Conservation (phyloP, 2,888 invertebrate genomes). For the Dolichomitus sp. region DNA sequence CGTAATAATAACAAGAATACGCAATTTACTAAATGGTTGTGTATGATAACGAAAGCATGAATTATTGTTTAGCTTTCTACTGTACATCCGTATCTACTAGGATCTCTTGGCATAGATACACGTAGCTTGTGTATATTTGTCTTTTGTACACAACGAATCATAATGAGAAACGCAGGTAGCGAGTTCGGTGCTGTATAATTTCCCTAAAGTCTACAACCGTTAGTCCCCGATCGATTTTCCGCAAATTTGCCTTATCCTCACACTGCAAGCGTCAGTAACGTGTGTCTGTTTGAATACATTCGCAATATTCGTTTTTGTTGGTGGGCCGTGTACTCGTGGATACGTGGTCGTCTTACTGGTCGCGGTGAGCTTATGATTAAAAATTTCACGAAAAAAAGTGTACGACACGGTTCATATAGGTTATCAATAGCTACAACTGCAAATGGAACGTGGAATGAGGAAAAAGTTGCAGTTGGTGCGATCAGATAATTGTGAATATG, state of each 20-base stretch:
- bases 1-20: conserved; percentile 3
- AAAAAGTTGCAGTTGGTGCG: background rate
- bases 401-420: conserved; percentile 36
- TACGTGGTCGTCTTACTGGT: conserved; percentile 37
- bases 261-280: conserved; percentile 46
- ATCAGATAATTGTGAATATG: conserved; percentile 10
- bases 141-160: conserved; percentile 29
- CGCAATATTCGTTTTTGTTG: conserved; percentile 38
- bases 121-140: background rate
- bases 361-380: conserved; percentile 58
- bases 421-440: conserved; percentile 22
- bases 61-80: conserved; percentile 25
- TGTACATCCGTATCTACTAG: background rate
- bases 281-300: conserved; percentile 32
- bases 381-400: conserved; percentile 39
- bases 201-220: conserved; percentile 52
- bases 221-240: conserved; percentile 51
- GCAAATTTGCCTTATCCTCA: conserved; percentile 54
- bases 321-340: conserved; percentile 10
- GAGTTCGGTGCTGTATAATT: conserved; percentile 36
- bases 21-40: conserved; percentile 26
- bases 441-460: background rate
- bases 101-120: background rate
- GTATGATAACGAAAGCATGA: conserved; percentile 19
- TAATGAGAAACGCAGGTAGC: conserved; percentile 28